These are phyloP conservation scores for Trachelus tabidus DNA, from an alignment of 2,888 invertebrate species.

Conservation along the genomic window DNA sequence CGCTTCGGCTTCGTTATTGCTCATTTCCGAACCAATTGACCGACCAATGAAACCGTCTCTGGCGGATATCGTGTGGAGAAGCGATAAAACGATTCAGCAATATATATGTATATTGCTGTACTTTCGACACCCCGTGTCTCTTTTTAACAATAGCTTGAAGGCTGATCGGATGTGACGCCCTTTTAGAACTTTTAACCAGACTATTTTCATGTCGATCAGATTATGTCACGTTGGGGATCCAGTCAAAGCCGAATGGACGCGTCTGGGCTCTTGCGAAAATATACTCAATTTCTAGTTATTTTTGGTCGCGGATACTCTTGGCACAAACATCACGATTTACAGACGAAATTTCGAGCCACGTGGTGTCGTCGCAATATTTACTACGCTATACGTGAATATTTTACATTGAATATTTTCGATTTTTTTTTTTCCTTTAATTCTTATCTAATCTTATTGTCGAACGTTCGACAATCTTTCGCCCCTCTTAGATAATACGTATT, in stretches of 20 bases:
- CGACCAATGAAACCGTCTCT: constrained; percentile 13
- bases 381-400: not conserved
- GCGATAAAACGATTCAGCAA: not conserved
- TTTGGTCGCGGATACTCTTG: not conserved
- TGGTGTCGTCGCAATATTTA: not conserved
- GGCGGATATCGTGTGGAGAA: not conserved
- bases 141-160: not conserved
- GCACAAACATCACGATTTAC: not conserved
- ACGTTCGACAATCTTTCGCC: not conserved
- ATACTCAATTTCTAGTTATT: not conserved
- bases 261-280: not conserved
- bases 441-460: not conserved
- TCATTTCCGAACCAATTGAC: constrained; percentile 45
- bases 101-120: not conserved
- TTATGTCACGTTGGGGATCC: not conserved
- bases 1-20: constrained; percentile 35
- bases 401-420: not conserved
- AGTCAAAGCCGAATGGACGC: not conserved
- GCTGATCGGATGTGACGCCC: not conserved
- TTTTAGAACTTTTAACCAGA: not conserved
- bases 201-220: not conserved
- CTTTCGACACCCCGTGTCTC: not conserved
- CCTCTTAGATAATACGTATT: not conserved
- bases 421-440: not conserved
- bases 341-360: not conserved